Conservation (phyloP, 2,888 invertebrate species). For the Cordilura impudica region DNA sequence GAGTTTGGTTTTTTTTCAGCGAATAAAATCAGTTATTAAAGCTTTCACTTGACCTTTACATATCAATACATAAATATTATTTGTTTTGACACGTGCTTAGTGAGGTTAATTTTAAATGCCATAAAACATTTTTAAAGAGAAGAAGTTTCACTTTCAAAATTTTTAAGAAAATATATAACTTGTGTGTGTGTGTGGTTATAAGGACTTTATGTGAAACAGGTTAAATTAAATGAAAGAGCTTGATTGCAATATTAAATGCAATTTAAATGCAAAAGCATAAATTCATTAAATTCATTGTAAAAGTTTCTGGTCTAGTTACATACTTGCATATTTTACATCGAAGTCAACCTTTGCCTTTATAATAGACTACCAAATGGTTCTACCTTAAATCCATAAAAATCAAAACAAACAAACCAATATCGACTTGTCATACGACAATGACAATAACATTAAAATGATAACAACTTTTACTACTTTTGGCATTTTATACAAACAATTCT, state of each 20-base stretch:
- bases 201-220: too few relatives aligned
- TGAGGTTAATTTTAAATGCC: slow-evolving; percentile 31
- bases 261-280: too few relatives aligned
- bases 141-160: background rate
- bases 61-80: slow-evolving; percentile 73
- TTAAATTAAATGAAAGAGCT: too few relatives aligned
- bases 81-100: slow-evolving; percentile 63
- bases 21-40: slow-evolving; percentile 60
- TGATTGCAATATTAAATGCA: too few relatives aligned
- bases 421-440: slow-evolving; percentile 57
- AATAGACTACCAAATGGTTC: slow-evolving; percentile 35
- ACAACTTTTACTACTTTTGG: slow-evolving; percentile 62
- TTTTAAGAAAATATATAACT: too few relatives aligned
- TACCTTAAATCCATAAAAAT: slow-evolving; percentile 35
- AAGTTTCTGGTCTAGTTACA: too few relatives aligned
- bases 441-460: slow-evolving; percentile 62
- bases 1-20: slow-evolving; percentile 32
- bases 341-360: slow-evolving; percentile 21
- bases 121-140: background rate
- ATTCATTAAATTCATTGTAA: too few relatives aligned
- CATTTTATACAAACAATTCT: slow-evolving; percentile 37
- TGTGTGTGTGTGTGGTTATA: too few relatives aligned
- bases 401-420: slow-evolving; percentile 40
- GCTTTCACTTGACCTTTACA: slow-evolving; percentile 76
- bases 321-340: background rate